phyloP scores from a whole-genome alignment of 1,140 invertebrate genomes.

The Polyergus mexicanus region DNA sequence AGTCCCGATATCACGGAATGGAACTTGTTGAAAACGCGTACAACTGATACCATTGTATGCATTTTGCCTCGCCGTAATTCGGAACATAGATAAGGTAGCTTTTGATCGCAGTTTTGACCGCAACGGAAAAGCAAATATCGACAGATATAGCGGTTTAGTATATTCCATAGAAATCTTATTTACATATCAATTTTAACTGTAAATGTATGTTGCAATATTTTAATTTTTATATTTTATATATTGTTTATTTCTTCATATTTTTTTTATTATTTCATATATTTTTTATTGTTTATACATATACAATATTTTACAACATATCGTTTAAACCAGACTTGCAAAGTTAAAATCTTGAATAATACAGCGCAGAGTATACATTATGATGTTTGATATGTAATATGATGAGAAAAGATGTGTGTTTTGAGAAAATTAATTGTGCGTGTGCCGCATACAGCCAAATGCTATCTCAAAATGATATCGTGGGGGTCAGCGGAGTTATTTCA shows the following conservation, averaged over 20 bases:
- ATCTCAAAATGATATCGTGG: neutral
- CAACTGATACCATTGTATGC: slow-evolving; percentile 35
- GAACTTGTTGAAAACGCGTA: slow-evolving; percentile 38
- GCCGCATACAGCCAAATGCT: neutral
- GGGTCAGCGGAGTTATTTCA: slow-evolving; percentile 5
- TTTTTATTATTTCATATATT: too few relatives aligned
- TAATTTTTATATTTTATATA: neutral
- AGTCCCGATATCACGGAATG: slow-evolving; percentile 32
- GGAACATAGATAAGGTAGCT: slow-evolving; percentile 39
- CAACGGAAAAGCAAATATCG: neutral
- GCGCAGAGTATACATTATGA: too few relatives aligned
- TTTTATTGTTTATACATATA: neutral
- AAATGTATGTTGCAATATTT: neutral
- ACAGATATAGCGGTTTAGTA: neutral
- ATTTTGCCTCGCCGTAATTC: slow-evolving; percentile 45
- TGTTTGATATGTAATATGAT: too few relatives aligned
- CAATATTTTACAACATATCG: neutral
- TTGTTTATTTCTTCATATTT: too few relatives aligned
- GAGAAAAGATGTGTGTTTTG: neutral
- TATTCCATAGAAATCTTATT: slow-evolving; percentile 10
- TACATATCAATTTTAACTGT: neutral
- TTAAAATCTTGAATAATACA: neutral
- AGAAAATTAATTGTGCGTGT: neutral
- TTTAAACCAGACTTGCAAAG: neutral
- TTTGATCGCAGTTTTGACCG: slow-evolving; percentile 38